Evolutionary conservation across 2,888 invertebrate species (phyloP).

Genomic region (Nasonia oneida): DNA sequence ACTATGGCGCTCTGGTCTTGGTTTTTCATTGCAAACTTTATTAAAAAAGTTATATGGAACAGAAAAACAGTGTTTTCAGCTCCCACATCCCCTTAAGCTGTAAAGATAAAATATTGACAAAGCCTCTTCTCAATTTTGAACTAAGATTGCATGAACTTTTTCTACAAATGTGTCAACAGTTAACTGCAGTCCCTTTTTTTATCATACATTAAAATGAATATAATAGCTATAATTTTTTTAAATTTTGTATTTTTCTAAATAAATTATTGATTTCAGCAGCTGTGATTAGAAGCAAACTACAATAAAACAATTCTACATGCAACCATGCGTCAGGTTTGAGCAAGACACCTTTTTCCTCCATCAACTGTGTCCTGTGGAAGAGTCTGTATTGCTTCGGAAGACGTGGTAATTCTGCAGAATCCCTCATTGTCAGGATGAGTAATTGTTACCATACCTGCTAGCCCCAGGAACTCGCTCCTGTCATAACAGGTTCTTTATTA

Average conservation of each 20-base stretch:
- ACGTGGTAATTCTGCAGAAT: conserved; percentile 73
- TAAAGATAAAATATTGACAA: conserved; percentile 56
- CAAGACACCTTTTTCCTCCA: conserved; percentile 76
- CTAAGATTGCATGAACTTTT: conserved; percentile 25
- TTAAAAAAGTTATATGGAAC: no score
- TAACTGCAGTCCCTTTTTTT: neutral
- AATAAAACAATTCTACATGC: conserved; percentile 65
- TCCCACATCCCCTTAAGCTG: conserved; percentile 20
- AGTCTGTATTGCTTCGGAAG: conserved; percentile 71
- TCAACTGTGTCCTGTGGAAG: conserved; percentile 74
- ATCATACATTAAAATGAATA: neutral
- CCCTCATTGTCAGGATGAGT: conserved; percentile 83
- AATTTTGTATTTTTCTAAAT: neutral
- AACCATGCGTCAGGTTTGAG: conserved; percentile 68
- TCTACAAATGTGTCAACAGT: conserved; percentile 26
- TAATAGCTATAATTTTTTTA: neutral
- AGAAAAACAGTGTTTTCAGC: no score
- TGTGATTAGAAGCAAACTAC: conserved; percentile 22
- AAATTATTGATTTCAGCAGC: neutral
- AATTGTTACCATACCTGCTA: conserved; percentile 87
- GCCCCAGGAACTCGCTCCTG: conserved; percentile 86
- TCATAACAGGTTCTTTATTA: conserved; percentile 69
- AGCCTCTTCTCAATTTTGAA: conserved; percentile 27
- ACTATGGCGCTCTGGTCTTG: no score
- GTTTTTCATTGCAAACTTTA: no score